phyloP scores from a whole-genome alignment of 2,113 vertebrate species.

The Limanda limanda region DNA sequence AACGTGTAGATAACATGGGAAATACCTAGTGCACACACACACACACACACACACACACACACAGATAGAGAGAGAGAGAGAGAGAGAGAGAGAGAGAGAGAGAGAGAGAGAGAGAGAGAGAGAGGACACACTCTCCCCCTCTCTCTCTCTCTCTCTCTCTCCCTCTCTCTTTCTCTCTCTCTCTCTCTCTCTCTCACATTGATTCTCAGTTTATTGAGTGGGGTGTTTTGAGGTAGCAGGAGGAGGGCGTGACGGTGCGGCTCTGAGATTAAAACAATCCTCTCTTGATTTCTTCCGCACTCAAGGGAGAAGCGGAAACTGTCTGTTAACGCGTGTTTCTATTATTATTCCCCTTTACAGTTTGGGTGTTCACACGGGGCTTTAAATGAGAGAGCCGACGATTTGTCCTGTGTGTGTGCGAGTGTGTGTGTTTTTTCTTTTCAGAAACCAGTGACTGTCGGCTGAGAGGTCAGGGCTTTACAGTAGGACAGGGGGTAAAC shows the following conservation, averaged over 20 bases:
- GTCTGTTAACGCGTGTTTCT: constrained; percentile 71
- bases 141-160: too few species aligned
- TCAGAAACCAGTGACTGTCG: neutral
- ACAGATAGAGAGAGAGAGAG: too few species aligned
- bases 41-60: too few species aligned
- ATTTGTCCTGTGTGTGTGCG: constrained; percentile 9
- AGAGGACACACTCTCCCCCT: too few species aligned
- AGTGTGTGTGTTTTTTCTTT: neutral
- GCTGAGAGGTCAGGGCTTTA: constrained; percentile 20
- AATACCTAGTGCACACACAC: neutral
- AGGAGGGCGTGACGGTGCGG: constrained; percentile 47
- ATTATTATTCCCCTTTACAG: constrained; percentile 72
- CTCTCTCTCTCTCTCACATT: neutral
- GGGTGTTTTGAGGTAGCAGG: constrained; percentile 54
- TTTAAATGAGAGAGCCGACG: constrained; percentile 33
- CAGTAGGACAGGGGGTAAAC: neutral
- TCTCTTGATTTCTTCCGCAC: constrained; percentile 76
- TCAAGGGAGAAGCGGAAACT: constrained; percentile 68
- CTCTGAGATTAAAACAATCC: constrained; percentile 75
- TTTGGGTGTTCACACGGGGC: constrained; percentile 50
- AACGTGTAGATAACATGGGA: too few species aligned
- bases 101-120: too few species aligned
- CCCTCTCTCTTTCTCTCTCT: neutral
- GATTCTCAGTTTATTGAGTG: constrained; percentile 19
- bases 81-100: too few species aligned